These are phyloP conservation scores for Drosophila kohkoa DNA, from an alignment of 1,140 invertebrate genomes.

Conservation along the genomic window DNA sequence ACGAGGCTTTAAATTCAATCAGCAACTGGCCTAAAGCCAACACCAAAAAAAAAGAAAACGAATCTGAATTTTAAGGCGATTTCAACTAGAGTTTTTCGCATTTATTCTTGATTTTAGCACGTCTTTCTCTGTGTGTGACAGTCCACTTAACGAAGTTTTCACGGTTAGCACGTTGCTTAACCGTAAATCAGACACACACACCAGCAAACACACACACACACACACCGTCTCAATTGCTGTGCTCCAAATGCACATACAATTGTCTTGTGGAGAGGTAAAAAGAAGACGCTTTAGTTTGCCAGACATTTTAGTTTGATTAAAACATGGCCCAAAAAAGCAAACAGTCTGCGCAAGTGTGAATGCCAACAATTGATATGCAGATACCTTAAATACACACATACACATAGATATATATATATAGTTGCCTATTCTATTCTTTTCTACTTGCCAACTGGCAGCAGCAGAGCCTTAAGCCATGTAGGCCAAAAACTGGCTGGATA, in stretches of 20 bases:
- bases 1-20: no score
- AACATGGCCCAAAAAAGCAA: slow-evolving; percentile 56
- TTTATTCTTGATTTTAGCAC: background rate
- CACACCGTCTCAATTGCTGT: background rate
- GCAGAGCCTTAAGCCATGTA: slow-evolving; percentile 25
- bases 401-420: background rate
- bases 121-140: background rate
- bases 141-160: slow-evolving; percentile 2
- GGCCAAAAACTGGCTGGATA: slow-evolving; percentile 15
- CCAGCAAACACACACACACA: slow-evolving; percentile 13
- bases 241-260: background rate
- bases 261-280: background rate
- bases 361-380: slow-evolving; percentile 68
- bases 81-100: background rate
- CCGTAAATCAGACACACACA: slow-evolving; percentile 11
- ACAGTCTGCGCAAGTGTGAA: slow-evolving; percentile 35
- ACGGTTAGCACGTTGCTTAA: background rate
- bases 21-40: background rate
- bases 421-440: background rate
- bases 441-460: slow-evolving; percentile 4
- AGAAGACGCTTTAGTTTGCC: slow-evolving; percentile 49
- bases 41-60: background rate
- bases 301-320: slow-evolving; percentile 81
- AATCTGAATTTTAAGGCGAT: background rate
- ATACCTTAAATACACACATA: slow-evolving; percentile 32